Evolutionary conservation across 2,888 invertebrate genomes (phyloP).

Genomic region (Petrophora chlorosata): DNA sequence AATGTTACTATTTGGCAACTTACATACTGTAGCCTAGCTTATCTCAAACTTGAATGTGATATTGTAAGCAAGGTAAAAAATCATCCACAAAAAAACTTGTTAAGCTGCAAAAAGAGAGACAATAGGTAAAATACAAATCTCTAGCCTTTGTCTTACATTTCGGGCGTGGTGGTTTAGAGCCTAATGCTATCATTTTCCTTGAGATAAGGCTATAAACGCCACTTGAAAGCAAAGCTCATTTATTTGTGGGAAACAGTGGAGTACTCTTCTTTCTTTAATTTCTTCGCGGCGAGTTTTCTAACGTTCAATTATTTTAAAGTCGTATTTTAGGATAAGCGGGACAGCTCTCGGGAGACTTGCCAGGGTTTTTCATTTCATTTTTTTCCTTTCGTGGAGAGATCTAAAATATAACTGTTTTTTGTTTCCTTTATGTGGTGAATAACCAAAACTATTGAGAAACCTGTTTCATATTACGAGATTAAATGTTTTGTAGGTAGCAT

Average conservation of each 20-base stretch:
- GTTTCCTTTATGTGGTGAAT: too few species aligned
- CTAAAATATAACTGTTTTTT: too few species aligned
- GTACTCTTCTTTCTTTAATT: slow-evolving; percentile 63
- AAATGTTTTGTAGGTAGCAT: too few species aligned
- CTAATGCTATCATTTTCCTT: slow-evolving; percentile 71
- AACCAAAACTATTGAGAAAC: too few species aligned
- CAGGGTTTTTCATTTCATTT: slow-evolving; percentile 13
- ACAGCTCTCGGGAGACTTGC: slow-evolving; percentile 25
- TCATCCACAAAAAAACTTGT: too few species aligned
- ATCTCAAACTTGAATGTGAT: too few species aligned
- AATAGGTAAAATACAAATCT: background rate
- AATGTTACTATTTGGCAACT: too few species aligned
- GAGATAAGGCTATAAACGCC: slow-evolving; percentile 78
- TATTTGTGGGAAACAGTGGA: slow-evolving; percentile 68
- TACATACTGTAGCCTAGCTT: too few species aligned
- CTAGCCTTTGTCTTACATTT: background rate
- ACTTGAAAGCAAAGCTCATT: slow-evolving; percentile 72
- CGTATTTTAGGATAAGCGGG: slow-evolving; percentile 40
- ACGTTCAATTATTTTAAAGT: slow-evolving; percentile 58
- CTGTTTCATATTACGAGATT: too few species aligned
- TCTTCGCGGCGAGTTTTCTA: slow-evolving; percentile 48
- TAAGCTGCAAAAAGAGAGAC: too few species aligned
- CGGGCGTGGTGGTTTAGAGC: slow-evolving; percentile 43
- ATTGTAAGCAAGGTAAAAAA: too few species aligned
- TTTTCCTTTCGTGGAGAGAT: background rate